These are phyloP conservation scores for Andrena bucephala DNA, from an alignment of 2,888 invertebrate genomes.

Conservation along the genomic window DNA sequence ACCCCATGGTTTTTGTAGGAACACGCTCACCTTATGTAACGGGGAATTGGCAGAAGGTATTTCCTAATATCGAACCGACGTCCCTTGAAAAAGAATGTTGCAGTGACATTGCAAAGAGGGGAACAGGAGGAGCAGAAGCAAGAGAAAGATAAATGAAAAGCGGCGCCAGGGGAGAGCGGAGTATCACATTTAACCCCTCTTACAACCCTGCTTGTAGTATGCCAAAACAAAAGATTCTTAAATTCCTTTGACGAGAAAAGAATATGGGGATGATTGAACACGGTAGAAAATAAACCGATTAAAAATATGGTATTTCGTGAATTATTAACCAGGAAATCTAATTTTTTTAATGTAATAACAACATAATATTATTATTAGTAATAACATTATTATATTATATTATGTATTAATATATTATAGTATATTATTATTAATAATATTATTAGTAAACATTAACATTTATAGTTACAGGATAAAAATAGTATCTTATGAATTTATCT, in stretches of 20 bases:
- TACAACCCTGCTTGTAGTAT: conserved; percentile 27
- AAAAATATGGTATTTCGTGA: not conserved
- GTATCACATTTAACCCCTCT: conserved; percentile 20
- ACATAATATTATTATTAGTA: too few relatives aligned
- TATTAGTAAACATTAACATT: too few relatives aligned
- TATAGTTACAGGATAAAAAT: too few relatives aligned
- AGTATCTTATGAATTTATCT: too few relatives aligned
- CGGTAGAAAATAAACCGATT: not conserved
- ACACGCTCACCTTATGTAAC: conserved; percentile 68
- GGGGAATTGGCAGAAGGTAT: conserved; percentile 76
- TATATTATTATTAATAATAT: too few relatives aligned
- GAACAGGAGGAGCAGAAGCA: conserved; percentile 8
- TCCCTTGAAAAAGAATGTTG: conserved; percentile 70
- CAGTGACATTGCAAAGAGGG: conserved; percentile 60
- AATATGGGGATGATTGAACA: not conserved
- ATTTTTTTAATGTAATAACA: too few relatives aligned
- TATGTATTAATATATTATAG: too few relatives aligned
- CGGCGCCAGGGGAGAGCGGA: not conserved
- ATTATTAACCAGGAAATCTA: not conserved
- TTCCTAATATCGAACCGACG: conserved; percentile 76
- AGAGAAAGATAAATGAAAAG: conserved; percentile 30
- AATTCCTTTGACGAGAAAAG: conserved; percentile 25
- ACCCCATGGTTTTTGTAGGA: conserved; percentile 67
- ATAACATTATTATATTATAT: too few relatives aligned
- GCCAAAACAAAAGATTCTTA: conserved; percentile 59